Percentiles rank a stretch among this genome's conserved stretches.
These are phyloP conservation scores for Amphiduros pacificus DNA, from an alignment of 2,888 invertebrate species.

Conservation along the genomic window DNA sequence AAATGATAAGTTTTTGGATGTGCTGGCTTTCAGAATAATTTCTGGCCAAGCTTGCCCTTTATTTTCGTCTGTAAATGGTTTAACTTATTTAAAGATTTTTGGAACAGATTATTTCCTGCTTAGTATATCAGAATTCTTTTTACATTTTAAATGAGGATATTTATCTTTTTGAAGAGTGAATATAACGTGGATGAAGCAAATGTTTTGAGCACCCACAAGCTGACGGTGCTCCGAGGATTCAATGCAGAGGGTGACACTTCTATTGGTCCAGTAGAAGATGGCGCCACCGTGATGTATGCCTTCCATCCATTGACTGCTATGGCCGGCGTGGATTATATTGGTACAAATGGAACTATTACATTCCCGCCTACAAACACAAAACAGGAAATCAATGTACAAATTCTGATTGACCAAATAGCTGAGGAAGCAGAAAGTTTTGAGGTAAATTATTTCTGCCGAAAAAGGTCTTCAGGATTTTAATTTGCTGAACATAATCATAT, in stretches of 20 bases:
- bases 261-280: slow-evolving; percentile 40
- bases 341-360: slow-evolving; percentile 38
- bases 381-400: slow-evolving; percentile 37
- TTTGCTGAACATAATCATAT: too few species aligned
- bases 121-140: too few species aligned
- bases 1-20: too few species aligned
- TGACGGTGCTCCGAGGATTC: slow-evolving; percentile 45
- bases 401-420: slow-evolving; percentile 45
- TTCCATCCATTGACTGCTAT: slow-evolving; percentile 34
- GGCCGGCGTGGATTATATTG: slow-evolving; percentile 38
- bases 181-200: slow-evolving; percentile 47
- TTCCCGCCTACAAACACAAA: slow-evolving; percentile 37
- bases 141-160: too few species aligned
- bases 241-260: slow-evolving; percentile 35
- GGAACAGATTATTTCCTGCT: too few species aligned
- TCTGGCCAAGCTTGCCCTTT: too few species aligned
- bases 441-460: too few species aligned
- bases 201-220: slow-evolving; percentile 25
- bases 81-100: too few species aligned
- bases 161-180: too few species aligned
- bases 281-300: slow-evolving; percentile 40
- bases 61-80: too few species aligned
- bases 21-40: too few species aligned
- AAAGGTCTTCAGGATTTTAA: too few species aligned
- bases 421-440: slow-evolving; percentile 43